These are phyloP conservation scores for Bactericera cockerelli DNA, from an alignment of 1,140 invertebrate species.

Conservation along the genomic window DNA sequence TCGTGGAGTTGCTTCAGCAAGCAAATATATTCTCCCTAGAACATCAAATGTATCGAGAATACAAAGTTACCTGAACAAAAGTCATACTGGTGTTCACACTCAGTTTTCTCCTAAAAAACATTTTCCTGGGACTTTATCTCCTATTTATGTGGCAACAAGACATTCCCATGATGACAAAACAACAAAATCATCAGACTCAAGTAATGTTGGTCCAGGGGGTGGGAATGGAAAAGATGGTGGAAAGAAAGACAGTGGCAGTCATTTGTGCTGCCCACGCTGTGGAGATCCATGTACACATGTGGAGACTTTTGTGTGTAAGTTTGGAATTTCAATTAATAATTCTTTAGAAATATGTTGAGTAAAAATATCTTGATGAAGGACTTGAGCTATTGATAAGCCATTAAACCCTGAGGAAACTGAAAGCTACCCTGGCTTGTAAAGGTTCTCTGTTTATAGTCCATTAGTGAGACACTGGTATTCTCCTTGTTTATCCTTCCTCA, in stretches of 20 bases:
- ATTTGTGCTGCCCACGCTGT: conserved; percentile 80
- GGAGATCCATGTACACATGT: conserved; percentile 91
- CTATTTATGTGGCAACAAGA: not conserved
- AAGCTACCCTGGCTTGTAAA: too few species aligned
- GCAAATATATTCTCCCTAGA: conserved; percentile 3
- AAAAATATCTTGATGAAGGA: too few species aligned
- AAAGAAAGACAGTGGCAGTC: conserved; percentile 35
- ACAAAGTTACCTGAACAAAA: not conserved
- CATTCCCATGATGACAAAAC: conserved; percentile 5
- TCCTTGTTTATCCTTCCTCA: too few species aligned
- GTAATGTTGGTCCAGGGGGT: not conserved
- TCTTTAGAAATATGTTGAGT: too few species aligned
- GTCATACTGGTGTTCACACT: not conserved
- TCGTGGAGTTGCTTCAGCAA: not conserved
- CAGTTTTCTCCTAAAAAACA: not conserved
- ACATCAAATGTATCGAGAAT: not conserved
- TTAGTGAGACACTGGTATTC: too few species aligned
- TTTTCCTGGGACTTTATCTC: not conserved
- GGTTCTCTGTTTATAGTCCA: too few species aligned
- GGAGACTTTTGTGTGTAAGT: conserved; percentile 87
- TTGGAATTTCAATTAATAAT: conserved; percentile 6
- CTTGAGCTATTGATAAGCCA: too few species aligned
- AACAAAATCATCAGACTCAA: not conserved
- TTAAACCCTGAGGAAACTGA: too few species aligned
- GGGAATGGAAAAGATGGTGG: conserved; percentile 18